Evolutionary conservation across 2,797 vertebrate genomes (phyloP).

Genomic region (Cyclura pinguis): DNA sequence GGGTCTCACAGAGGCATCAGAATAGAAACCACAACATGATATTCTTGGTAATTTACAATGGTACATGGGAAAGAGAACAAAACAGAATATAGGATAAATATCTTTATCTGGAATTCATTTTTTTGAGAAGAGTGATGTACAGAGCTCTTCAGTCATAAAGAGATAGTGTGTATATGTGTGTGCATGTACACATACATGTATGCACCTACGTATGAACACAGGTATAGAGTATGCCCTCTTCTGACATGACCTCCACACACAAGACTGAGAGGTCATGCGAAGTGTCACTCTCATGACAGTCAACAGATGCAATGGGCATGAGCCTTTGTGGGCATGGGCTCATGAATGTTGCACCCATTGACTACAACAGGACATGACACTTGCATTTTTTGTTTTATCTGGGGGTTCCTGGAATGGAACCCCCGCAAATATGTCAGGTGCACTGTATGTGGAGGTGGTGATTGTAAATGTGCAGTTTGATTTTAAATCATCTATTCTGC

Average conservation of each 20-base stretch:
- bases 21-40: background rate
- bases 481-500: constrained; percentile 20
- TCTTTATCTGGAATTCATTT: background rate
- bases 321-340: too few species aligned
- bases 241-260: too few species aligned
- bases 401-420: too few species aligned
- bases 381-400: too few species aligned
- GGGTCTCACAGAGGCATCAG: background rate
- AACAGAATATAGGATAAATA: background rate
- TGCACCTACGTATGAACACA: background rate
- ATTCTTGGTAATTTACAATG: background rate
- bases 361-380: too few species aligned
- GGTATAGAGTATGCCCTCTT: background rate
- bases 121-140: background rate
- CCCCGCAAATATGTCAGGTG: too few species aligned
- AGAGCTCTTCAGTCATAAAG: background rate
- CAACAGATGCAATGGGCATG: too few species aligned
- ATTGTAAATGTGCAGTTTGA: background rate
- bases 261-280: too few species aligned
- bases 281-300: too few species aligned
- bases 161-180: background rate
- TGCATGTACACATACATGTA: background rate
- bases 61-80: background rate
- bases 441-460: background rate
- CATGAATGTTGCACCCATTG: too few species aligned